Conservation (phyloP, 2,888 invertebrate species). For the Microctonus brassicae region DNA sequence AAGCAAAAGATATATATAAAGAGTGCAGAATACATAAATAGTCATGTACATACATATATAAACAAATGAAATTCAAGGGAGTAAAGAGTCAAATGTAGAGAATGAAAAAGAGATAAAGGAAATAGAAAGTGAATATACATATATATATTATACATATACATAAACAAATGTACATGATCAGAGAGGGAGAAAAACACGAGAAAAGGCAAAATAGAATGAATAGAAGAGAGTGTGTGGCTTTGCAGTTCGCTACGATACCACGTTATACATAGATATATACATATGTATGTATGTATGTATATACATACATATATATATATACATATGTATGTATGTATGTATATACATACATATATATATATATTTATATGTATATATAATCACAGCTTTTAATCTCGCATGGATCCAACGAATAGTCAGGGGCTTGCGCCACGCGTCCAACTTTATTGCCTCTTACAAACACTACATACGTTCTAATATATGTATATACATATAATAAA, state of each 20-base stretch:
- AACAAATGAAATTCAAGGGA: neutral
- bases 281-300: no score
- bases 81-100: slow-evolving; percentile 41
- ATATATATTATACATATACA: no score
- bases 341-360: no score
- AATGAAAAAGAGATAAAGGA: slow-evolving; percentile 22
- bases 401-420: slow-evolving; percentile 37
- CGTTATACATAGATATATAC: no score
- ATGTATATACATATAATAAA: no score
- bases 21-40: slow-evolving; percentile 28
- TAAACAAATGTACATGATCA: no score
- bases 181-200: slow-evolving; percentile 14
- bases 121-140: neutral
- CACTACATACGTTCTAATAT: neutral
- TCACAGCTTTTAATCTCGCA: slow-evolving; percentile 64
- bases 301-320: no score
- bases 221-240: slow-evolving; percentile 36
- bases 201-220: slow-evolving; percentile 36
- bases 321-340: no score
- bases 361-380: slow-evolving; percentile 49
- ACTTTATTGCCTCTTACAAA: slow-evolving; percentile 61
- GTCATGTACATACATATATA: neutral
- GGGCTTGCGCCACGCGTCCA: slow-evolving; percentile 59
- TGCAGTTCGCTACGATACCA: slow-evolving; percentile 45
- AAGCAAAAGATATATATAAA: slow-evolving; percentile 32